Evolutionary conservation across 2,113 vertebrate genomes (phyloP).

Genomic region (Sceloporus tristichus): DNA sequence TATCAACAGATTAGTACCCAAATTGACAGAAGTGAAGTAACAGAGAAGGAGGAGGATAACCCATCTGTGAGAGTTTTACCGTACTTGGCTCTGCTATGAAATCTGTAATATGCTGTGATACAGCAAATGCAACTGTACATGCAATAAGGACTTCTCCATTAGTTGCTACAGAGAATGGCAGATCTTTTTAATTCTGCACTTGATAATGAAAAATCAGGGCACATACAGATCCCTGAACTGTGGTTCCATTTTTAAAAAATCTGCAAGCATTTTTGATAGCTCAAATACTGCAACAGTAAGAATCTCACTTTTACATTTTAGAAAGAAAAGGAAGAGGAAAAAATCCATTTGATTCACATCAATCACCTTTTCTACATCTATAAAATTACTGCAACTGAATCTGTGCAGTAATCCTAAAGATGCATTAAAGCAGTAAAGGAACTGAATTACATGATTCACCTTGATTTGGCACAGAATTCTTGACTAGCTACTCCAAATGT

Average conservation of each 20-base stretch:
- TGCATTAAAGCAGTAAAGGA: slow-evolving; percentile 68
- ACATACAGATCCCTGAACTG: not conserved
- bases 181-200: not conserved
- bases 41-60: slow-evolving; percentile 64
- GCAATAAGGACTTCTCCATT: slow-evolving; percentile 30
- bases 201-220: not conserved
- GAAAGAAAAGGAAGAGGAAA: slow-evolving; percentile 38
- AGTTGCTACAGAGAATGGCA: not conserved
- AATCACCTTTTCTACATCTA: slow-evolving; percentile 76
- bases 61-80: slow-evolving; percentile 82
- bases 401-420: slow-evolving; percentile 58
- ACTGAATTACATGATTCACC: slow-evolving; percentile 72
- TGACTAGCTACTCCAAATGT: slow-evolving; percentile 74
- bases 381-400: slow-evolving; percentile 55
- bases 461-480: slow-evolving; percentile 26
- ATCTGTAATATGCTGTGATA: slow-evolving; percentile 46
- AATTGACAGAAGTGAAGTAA: slow-evolving; percentile 67
- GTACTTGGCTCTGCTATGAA: slow-evolving; percentile 77
- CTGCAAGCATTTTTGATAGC: slow-evolving; percentile 61
- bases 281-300: slow-evolving; percentile 76
- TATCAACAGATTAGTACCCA: slow-evolving; percentile 83
- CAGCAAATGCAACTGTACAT: slow-evolving; percentile 11
- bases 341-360: slow-evolving; percentile 77
- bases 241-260: slow-evolving; percentile 46
- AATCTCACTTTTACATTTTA: slow-evolving; percentile 78